Evolutionary conservation across 2,888 invertebrate genomes (phyloP), one percentile per base, ranked within the genome.

Genomic region (Callinectes sapidus): DNA sequence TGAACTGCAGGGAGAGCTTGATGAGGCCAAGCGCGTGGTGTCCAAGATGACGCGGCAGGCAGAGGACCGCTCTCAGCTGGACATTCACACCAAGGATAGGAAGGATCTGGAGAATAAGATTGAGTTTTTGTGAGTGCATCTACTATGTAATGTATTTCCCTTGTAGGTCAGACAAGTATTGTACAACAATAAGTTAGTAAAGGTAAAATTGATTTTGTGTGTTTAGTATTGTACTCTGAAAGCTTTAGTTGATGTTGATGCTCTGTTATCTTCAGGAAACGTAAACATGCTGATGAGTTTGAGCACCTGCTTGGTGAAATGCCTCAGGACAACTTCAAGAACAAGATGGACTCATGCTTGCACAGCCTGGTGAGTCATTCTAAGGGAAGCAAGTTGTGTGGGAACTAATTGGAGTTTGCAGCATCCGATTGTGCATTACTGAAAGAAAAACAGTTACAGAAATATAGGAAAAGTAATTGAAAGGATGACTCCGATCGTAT

Each of bases 241-340:
- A 35, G 48, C 3, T 54, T n/a, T 32, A 81, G 42, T 55, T 39
- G 16, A 32, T 28, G 16, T 8, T 28, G 8, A 32, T 16, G 18
- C 35, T 89, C 28, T 61, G 23, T 13, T 54, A 61, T 35, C 77
- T 87, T 18, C 88, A 95, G 95, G 54, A 97, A 97, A 95, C 97
- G 97, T 94, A 98, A 97, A 95, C 97, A 98, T 95, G 96, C 96
- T 91, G 96, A 97, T 18, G 96, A 96, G 28, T 96, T 98, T 48
- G 96, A 96, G 8, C 96, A 97, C 95, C 95, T 98, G 16, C 96
- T 98, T 61, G 96, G 96, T 14, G 96, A 96, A 14, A 96, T 97
- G 95, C 97, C 98, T 0, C 96, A 97, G 92, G 96, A 96, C 2
- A 97, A 97, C 95, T 96, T 97, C 87, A 97, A 97, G 95, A 96